These are phyloP conservation scores for Euspilapteryx auroguttella DNA, from an alignment of 2,888 invertebrate genomes.

Conservation along the genomic window DNA sequence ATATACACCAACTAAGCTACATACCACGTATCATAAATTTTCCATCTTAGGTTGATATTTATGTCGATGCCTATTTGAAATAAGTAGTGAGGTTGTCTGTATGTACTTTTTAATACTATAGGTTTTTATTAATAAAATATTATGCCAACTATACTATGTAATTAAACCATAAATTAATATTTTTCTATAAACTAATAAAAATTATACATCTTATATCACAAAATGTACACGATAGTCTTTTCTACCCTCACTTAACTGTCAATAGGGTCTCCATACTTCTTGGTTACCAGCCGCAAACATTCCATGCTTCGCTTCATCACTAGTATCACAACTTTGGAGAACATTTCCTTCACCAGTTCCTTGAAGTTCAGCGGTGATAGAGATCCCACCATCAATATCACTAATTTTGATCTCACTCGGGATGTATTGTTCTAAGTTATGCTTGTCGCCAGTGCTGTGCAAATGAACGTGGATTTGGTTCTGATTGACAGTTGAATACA, in stretches of 20 bases:
- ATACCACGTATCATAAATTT: too few species aligned
- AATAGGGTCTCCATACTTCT: slow-evolving; percentile 80
- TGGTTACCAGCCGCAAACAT: slow-evolving; percentile 34
- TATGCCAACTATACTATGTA: too few species aligned
- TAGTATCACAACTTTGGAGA: slow-evolving; percentile 51
- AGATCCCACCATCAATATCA: slow-evolving; percentile 59
- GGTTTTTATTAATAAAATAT: too few species aligned
- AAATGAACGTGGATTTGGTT: slow-evolving; percentile 84
- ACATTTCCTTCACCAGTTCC: slow-evolving; percentile 45
- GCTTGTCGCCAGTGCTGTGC: slow-evolving; percentile 68
- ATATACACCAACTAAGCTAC: too few species aligned
- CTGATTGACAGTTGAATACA: slow-evolving; percentile 84
- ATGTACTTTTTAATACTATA: too few species aligned
- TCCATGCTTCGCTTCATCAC: slow-evolving; percentile 55
- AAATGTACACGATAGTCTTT: slow-evolving; percentile 38
- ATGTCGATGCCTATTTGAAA: too few species aligned
- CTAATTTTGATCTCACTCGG: slow-evolving; percentile 64
- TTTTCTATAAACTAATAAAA: too few species aligned
- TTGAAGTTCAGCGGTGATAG: slow-evolving; percentile 51
- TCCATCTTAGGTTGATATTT: too few species aligned
- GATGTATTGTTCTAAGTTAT: slow-evolving; percentile 67
- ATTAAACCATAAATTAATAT: too few species aligned
- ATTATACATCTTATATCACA: slow-evolving; percentile 58
- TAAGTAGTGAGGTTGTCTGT: too few species aligned
- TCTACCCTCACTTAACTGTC: slow-evolving; percentile 27